phyloP scores from a whole-genome alignment of 2,888 invertebrate genomes.

The Ceramica pisi region DNA sequence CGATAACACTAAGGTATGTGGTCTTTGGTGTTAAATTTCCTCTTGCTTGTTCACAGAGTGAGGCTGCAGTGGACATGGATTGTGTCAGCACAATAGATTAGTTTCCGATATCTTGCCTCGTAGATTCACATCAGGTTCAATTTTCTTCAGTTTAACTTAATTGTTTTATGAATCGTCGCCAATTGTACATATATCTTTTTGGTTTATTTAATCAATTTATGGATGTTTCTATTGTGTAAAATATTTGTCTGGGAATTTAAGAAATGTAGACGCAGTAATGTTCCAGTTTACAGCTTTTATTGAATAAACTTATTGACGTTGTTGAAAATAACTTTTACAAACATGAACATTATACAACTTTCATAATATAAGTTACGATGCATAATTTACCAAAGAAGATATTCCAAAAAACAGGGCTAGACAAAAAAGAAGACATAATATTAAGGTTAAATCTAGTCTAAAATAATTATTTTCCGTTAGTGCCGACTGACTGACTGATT shows the following conservation, averaged over 20 bases:
- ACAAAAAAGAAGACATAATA: too few relatives aligned
- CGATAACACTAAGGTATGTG: conserved; percentile 83
- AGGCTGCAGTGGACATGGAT: conserved; percentile 53
- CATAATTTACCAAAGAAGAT: too few relatives aligned
- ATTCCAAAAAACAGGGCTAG: neutral
- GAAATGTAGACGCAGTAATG: conserved; percentile 1
- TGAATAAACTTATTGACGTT: conserved; percentile 6
- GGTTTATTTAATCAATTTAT: conserved; percentile 51
- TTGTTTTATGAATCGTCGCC: conserved; percentile 42
- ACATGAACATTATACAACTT: neutral
- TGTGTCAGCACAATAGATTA: conserved; percentile 58
- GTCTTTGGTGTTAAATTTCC: conserved; percentile 80
- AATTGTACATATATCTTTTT: conserved; percentile 14
- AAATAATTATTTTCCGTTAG: too few relatives aligned
- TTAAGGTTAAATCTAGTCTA: too few relatives aligned
- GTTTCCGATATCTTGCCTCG: conserved; percentile 38
- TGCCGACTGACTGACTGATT: too few relatives aligned
- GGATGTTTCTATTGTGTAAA: conserved; percentile 34
- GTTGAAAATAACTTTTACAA: neutral
- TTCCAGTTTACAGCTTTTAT: conserved; percentile 5
- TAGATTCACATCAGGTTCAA: conserved; percentile 51
- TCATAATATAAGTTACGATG: neutral
- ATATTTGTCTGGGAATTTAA: conserved; percentile 44
- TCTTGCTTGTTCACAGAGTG: conserved; percentile 67
- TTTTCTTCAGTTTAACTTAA: conserved; percentile 45